phyloP scores from a whole-genome alignment of 2,888 invertebrate species.

The Latheticus oryzae region DNA sequence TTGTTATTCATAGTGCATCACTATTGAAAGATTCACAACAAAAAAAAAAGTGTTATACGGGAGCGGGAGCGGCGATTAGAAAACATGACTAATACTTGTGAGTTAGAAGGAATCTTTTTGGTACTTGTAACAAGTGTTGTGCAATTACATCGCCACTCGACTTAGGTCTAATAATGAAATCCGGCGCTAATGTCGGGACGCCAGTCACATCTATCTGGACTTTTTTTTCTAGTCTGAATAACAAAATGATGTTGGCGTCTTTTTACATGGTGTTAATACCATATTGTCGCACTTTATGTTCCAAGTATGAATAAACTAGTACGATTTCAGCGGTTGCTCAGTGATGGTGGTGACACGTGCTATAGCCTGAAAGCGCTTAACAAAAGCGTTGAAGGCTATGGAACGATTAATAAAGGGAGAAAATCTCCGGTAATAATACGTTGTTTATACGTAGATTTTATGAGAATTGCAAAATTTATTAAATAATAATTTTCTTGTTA shows the following conservation, averaged over 20 bases:
- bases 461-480: constrained; percentile 2
- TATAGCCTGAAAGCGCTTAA: constrained; percentile 10
- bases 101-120: constrained; percentile 11
- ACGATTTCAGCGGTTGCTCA: constrained; percentile 21
- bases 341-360: constrained; percentile 33
- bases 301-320: constrained; percentile 33
- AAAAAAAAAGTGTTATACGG: no score
- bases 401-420: background rate
- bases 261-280: constrained; percentile 22
- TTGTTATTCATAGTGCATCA: no score
- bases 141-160: constrained; percentile 20
- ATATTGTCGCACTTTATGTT: constrained; percentile 30
- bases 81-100: no score
- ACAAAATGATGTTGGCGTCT: constrained; percentile 35
- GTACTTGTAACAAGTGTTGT: constrained; percentile 29
- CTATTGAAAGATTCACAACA: no score
- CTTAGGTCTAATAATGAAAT: constrained; percentile 13
- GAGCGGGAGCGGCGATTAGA: no score
- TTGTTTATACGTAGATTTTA: no score
- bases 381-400: constrained; percentile 17
- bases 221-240: constrained; percentile 29
- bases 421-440: constrained; percentile 14
- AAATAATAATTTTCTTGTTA: background rate
- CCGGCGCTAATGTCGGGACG: constrained; percentile 30
- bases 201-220: no score